Evolutionary conservation across 2,888 invertebrate genomes (phyloP).

Genomic region (Agrochola lychnidis): DNA sequence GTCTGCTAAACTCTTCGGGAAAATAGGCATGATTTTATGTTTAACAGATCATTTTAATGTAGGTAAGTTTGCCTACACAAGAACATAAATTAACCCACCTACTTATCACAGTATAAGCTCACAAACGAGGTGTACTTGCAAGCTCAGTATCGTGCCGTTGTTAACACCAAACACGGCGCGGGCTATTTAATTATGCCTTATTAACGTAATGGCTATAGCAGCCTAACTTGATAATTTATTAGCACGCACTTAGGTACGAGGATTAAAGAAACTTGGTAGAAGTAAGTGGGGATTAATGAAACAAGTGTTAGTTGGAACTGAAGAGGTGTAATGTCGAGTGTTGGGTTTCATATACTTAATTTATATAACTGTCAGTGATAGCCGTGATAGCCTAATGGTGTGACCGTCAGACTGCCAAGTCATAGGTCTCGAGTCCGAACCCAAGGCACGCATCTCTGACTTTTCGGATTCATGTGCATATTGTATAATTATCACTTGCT

Average conservation of each 20-base stretch:
- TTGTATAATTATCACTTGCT: too few relatives aligned
- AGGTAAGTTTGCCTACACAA: not conserved
- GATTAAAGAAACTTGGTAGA: slow-evolving; percentile 20
- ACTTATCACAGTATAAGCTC: slow-evolving; percentile 29
- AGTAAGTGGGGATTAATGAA: slow-evolving; percentile 13
- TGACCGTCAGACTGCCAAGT: too few relatives aligned
- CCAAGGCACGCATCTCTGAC: too few relatives aligned
- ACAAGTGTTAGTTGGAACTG: not conserved
- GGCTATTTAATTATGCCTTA: slow-evolving; percentile 79
- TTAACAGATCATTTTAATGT: not conserved
- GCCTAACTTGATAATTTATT: slow-evolving; percentile 66
- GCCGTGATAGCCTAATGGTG: too few relatives aligned
- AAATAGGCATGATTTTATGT: not conserved
- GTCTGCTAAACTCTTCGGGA: not conserved
- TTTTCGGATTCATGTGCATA: too few relatives aligned
- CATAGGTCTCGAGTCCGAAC: too few relatives aligned
- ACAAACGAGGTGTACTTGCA: slow-evolving; percentile 30
- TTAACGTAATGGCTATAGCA: slow-evolving; percentile 72
- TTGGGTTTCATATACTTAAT: not conserved
- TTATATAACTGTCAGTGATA: not conserved
- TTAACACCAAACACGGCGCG: slow-evolving; percentile 71
- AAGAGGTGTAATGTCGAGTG: not conserved
- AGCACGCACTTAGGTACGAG: slow-evolving; percentile 54
- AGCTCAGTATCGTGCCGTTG: slow-evolving; percentile 60
- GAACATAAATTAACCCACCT: not conserved